Conservation (phyloP, 2,113 vertebrate species). For the Melanotaenia duboulayi region DNA sequence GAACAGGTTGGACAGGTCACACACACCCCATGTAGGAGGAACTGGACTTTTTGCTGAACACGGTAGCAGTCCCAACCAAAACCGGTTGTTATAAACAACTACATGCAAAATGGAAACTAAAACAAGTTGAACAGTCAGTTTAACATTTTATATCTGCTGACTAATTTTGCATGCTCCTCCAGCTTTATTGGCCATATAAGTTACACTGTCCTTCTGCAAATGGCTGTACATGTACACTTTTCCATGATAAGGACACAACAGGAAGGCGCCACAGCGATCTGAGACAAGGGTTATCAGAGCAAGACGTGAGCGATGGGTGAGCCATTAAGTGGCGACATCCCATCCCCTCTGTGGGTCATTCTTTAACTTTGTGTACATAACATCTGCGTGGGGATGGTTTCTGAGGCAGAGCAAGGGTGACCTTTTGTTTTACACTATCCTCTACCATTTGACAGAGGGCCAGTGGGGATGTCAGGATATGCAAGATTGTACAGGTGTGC, state of each 20-base stretch:
- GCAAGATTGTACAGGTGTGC: not conserved
- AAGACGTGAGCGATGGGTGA: constrained; percentile 28
- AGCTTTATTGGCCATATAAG: constrained; percentile 16
- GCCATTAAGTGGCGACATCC: constrained; percentile 16
- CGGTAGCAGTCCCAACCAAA: not conserved
- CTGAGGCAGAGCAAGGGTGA: constrained; percentile 11
- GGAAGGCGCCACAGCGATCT: constrained; percentile 18
- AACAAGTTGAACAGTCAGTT: not conserved
- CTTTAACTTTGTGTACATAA: constrained; percentile 31
- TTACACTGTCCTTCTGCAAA: constrained; percentile 23
- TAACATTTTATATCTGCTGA: constrained; percentile 39
- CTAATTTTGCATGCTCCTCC: not conserved
- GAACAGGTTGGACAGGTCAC: constrained; percentile 17
- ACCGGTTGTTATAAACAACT: constrained; percentile 24
- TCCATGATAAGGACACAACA: constrained; percentile 49
- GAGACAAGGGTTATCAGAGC: constrained; percentile 34
- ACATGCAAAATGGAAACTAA: constrained; percentile 3
- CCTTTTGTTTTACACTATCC: constrained; percentile 10
- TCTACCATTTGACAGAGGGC: constrained; percentile 12
- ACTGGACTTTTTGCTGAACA: constrained; percentile 19
- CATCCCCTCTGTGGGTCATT: constrained; percentile 9
- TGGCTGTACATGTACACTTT: constrained; percentile 21
- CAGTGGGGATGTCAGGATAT: not conserved
- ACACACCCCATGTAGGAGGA: constrained; percentile 20
- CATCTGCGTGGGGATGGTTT: constrained; percentile 20